Percentiles rank a stretch among this genome's conserved stretches.
phyloP scores from a whole-genome alignment of 1,140 invertebrate species.

The Geopemphigus sp. region DNA sequence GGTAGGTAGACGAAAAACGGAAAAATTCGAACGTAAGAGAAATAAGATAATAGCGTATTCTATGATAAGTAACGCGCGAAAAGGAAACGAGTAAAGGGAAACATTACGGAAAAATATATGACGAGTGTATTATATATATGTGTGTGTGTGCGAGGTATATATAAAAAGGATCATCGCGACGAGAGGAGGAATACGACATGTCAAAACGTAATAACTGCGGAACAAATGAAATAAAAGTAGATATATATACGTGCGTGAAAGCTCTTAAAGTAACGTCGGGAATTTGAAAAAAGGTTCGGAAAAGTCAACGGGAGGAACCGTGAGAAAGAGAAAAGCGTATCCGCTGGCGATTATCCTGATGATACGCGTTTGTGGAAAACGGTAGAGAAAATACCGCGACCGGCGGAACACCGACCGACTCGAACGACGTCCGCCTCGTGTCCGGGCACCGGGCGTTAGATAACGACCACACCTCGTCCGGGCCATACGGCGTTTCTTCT shows the following conservation, averaged over 20 bases:
- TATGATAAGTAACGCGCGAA: background rate
- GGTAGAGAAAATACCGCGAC: too few species aligned
- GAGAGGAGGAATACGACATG: background rate
- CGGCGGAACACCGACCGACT: too few species aligned
- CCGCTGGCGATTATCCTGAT: too few species aligned
- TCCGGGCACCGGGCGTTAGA: too few species aligned
- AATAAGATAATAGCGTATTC: constrained; percentile 1
- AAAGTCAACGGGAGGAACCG: background rate
- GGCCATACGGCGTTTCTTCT: too few species aligned
- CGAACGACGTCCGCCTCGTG: too few species aligned
- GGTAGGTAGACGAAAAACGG: background rate
- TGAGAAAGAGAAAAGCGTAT: background rate
- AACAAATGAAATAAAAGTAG: constrained; percentile 14
- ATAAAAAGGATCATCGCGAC: background rate
- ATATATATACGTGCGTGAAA: background rate
- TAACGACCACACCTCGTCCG: too few species aligned
- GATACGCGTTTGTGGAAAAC: too few species aligned
- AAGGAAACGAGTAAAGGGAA: background rate
- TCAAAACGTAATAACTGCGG: background rate
- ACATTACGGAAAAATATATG: background rate
- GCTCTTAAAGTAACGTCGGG: background rate
- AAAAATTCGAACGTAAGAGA: background rate
- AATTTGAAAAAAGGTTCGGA: background rate
- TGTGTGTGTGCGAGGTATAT: too few species aligned
- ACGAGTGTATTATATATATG: background rate